phyloP scores from a whole-genome alignment of 2,797 vertebrate genomes.

The Tangara arthus region DNA sequence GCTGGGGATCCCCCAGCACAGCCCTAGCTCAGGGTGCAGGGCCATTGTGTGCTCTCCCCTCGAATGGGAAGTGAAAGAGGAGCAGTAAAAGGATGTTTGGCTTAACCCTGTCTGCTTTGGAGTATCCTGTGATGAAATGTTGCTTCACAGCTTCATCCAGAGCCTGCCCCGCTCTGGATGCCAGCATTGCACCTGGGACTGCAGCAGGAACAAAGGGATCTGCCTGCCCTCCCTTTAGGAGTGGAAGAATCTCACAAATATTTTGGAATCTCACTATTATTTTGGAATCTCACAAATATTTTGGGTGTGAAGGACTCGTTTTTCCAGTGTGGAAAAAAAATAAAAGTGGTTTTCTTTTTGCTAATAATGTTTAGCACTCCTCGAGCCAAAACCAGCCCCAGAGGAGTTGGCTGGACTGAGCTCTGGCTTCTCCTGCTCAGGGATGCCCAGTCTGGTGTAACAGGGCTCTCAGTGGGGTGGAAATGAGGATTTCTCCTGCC shows the following conservation, averaged over 20 bases:
- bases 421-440: not conserved
- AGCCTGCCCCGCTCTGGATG: not conserved
- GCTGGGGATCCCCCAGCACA: not conserved
- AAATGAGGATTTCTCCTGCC: not conserved
- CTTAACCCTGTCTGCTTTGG: conserved; percentile 39
- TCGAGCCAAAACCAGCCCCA: not conserved
- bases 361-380: not conserved
- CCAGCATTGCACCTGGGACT: not conserved
- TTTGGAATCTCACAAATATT: not conserved
- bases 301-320: not conserved
- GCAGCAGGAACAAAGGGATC: not conserved
- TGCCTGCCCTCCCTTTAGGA: not conserved
- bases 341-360: not conserved
- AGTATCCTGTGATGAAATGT: conserved; percentile 26
- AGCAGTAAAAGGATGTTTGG: conserved; percentile 21
- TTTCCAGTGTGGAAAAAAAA: not conserved
- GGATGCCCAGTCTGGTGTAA: accelerated
- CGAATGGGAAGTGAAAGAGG: conserved; percentile 33
- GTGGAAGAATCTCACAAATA: not conserved
- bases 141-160: not conserved
- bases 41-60: not conserved
- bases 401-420: not conserved
- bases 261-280: not conserved
- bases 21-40: not conserved
- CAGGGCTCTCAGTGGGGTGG: accelerated